Evolutionary conservation across 2,113 vertebrate species (phyloP), one percentile per base, ranked within the genome.

Genomic region (Gavia stellata): DNA sequence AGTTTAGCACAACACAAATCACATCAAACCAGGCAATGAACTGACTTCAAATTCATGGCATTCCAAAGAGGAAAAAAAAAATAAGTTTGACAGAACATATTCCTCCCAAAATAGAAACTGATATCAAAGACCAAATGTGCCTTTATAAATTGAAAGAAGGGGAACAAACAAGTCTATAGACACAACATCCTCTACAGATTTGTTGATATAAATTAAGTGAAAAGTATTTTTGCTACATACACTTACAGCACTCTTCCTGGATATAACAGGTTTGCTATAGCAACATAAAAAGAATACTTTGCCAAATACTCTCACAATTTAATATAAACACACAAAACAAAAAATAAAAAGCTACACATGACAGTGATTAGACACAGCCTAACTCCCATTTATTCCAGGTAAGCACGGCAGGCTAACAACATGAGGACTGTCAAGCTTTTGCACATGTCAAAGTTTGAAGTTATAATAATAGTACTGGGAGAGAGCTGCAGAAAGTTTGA

Each of bases 101-200:
- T 84, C 68, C 71, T 94, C 88, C 88, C 63, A n/a, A 91, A 96
- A 95, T 83, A 94, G 92, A 90, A 92, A 86, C 29, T 31, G 9
- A 15, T 78, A 93, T 86, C 72, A 81, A 92, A 96, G 88, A 81
- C 82, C 71, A 38, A 83, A 88, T 36, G 42, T 79, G 52, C 77
- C 68, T 86, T 86, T 86, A 61, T 61, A 96, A 88, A 90, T 21
- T 77, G 72, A 93, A 91, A 94, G 47, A 56, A 88, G 34, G 34
- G 62, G 85, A 94, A 96, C 79, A 96, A 94, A 95, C 86, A 95
- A 90, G 80, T 58, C 75, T 40, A 88, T 3, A 86, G 94, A 96
- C 72, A 58, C 75, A 95, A 96, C 94, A 96, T 59, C 75, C 92
- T 92, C 86, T 91, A 81, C 89, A 89, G 80, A 81, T 92, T 84